phyloP scores from a whole-genome alignment of 1,140 invertebrate species.

The Tetramorium simillimum region DNA sequence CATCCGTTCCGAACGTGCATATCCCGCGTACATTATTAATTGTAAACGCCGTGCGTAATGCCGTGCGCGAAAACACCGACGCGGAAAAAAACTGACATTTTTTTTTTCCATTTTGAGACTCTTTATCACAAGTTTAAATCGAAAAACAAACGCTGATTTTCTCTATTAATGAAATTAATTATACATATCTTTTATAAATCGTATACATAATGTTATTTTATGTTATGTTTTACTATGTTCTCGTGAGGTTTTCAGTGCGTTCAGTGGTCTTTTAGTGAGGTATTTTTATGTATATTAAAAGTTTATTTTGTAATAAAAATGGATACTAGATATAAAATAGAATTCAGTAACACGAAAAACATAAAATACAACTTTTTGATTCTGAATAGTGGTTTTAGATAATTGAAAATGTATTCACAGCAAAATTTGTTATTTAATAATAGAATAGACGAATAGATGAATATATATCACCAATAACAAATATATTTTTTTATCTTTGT shows the following conservation, averaged over 20 bases:
- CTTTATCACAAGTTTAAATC: background rate
- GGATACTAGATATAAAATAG: background rate
- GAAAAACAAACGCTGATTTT: background rate
- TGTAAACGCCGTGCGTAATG: constrained; percentile 38
- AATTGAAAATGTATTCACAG: background rate
- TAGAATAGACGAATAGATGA: background rate
- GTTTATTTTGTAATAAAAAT: background rate
- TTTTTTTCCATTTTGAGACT: no score
- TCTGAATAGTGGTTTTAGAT: background rate
- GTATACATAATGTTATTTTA: background rate
- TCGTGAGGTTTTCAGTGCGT: background rate
- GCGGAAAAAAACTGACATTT: background rate
- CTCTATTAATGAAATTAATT: background rate
- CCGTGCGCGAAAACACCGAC: background rate
- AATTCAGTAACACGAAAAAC: background rate
- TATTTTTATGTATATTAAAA: background rate
- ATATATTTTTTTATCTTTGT: background rate
- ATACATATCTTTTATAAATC: background rate
- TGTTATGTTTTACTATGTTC: background rate
- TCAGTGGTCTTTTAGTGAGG: no score
- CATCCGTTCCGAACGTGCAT: constrained; percentile 23
- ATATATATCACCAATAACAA: background rate
- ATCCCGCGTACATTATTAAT: constrained; percentile 73
- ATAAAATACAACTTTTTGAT: background rate
- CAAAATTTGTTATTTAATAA: background rate